A percentile compares a stretch with the other conserved stretches of the same genome.
phyloP scores from a whole-genome alignment of 2,113 vertebrate species.

The Anthoscopus minutus region DNA sequence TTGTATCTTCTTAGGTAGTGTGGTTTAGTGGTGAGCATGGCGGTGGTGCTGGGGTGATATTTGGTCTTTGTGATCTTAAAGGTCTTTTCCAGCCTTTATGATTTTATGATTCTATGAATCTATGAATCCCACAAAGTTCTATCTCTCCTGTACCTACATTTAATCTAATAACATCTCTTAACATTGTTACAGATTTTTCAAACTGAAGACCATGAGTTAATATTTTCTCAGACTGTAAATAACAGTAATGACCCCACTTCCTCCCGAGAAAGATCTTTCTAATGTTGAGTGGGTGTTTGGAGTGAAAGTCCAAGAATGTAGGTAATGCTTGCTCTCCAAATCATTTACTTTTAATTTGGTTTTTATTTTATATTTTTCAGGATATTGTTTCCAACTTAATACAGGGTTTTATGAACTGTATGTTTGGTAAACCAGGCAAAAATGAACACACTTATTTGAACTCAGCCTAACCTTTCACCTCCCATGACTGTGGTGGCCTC shows the following conservation, averaged over 20 bases:
- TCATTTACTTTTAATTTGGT: accelerated
- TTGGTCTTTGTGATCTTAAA: neutral
- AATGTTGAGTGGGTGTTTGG: neutral
- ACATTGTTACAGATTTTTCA: neutral
- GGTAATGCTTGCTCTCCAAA: neutral
- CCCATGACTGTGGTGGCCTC: neutral
- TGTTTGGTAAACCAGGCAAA: neutral
- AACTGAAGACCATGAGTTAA: neutral
- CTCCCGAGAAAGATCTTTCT: neutral
- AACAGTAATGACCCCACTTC: neutral
- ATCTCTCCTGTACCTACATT: neutral
- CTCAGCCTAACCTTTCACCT: neutral
- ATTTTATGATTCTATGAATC: neutral
- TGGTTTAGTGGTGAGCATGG: neutral
- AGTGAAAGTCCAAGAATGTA: neutral
- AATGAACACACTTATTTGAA: neutral
- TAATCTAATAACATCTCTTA: neutral
- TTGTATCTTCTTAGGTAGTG: neutral
- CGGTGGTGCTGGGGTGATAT: neutral
- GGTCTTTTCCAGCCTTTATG: neutral
- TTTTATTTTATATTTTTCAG: neutral
- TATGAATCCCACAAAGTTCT: neutral
- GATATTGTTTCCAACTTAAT: neutral
- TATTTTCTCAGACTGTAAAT: neutral
- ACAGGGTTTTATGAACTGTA: neutral